These are phyloP conservation scores for Scartelaos histophorus DNA, from an alignment of 2,113 vertebrate genomes.

Conservation along the genomic window DNA sequence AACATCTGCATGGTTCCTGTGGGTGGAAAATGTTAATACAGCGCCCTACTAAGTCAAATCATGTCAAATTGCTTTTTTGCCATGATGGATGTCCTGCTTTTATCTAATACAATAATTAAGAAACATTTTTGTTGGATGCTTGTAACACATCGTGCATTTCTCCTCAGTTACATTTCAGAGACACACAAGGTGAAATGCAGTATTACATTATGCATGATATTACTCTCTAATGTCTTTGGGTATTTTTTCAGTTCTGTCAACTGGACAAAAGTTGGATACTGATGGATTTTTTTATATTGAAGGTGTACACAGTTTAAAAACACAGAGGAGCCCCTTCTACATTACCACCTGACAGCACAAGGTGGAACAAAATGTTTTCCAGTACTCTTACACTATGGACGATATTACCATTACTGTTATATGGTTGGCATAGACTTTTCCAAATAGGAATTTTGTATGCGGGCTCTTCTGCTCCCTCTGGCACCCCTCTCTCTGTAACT, in stretches of 20 bases:
- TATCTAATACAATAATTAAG: neutral
- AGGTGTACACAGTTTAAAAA: no score
- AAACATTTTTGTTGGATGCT: neutral
- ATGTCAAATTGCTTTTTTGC: neutral
- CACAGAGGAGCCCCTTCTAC: no score
- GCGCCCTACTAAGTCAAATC: conserved; percentile 2
- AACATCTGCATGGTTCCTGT: conserved; percentile 1
- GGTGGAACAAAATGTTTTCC: no score
- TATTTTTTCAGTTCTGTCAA: neutral
- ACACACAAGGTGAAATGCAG: neutral
- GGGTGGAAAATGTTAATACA: neutral
- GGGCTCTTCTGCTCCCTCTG: no score
- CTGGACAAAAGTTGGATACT: no score
- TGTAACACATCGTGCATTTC: neutral
- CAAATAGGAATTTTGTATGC: no score
- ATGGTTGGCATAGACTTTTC: no score
- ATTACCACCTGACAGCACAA: no score
- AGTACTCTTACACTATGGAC: no score
- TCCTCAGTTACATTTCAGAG: neutral
- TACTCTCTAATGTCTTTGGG: neutral
- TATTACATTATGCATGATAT: neutral
- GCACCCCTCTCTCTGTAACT: no score
- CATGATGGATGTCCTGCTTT: neutral
- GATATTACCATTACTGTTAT: no score
- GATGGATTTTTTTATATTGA: no score